A percentile compares a stretch with the other conserved stretches of the same genome.
phyloP scores from a whole-genome alignment of 2,113 vertebrate genomes.

The Phycodurus eques region DNA sequence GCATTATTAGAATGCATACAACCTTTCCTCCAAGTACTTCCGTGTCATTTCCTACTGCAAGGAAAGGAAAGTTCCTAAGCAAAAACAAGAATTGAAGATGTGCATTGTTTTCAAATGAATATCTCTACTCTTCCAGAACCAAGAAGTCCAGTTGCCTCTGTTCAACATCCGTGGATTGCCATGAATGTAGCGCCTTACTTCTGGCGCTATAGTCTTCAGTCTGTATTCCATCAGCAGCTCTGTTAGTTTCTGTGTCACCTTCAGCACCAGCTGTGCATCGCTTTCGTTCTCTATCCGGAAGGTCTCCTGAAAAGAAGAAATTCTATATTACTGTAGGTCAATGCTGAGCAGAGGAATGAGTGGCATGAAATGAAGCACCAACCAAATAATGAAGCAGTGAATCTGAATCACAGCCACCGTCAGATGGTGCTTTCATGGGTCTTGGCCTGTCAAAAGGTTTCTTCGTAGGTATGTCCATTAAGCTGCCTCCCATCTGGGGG shows the following conservation, averaged over 20 bases:
- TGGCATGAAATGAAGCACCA: neutral
- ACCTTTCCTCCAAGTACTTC: no score
- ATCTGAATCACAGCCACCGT: conserved; percentile 48
- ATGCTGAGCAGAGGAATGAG: neutral
- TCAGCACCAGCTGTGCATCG: conserved; percentile 77
- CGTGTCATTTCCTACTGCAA: neutral
- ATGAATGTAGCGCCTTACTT: conserved; percentile 43
- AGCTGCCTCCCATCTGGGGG: conserved; percentile 16
- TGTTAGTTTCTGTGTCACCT: conserved; percentile 79
- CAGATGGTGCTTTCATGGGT: conserved; percentile 39
- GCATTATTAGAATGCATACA: no score
- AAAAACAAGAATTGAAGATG: neutral
- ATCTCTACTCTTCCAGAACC: neutral
- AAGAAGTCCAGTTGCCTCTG: neutral
- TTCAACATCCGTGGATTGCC: neutral
- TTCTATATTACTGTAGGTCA: no score
- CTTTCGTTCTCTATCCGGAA: conserved; percentile 76
- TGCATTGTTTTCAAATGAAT: neutral
- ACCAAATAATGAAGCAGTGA: conserved; percentile 73
- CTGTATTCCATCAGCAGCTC: conserved; percentile 79
- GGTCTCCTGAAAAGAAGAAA: conserved; percentile 61
- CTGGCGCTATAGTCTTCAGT: conserved; percentile 68
- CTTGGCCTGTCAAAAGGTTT: conserved; percentile 36
- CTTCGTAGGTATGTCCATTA: conserved; percentile 41
- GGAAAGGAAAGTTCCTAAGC: neutral